Evolutionary conservation across 2,797 vertebrate genomes (phyloP), one percentile per base, ranked within the genome.

Genomic region (Loriculus beryllinus): DNA sequence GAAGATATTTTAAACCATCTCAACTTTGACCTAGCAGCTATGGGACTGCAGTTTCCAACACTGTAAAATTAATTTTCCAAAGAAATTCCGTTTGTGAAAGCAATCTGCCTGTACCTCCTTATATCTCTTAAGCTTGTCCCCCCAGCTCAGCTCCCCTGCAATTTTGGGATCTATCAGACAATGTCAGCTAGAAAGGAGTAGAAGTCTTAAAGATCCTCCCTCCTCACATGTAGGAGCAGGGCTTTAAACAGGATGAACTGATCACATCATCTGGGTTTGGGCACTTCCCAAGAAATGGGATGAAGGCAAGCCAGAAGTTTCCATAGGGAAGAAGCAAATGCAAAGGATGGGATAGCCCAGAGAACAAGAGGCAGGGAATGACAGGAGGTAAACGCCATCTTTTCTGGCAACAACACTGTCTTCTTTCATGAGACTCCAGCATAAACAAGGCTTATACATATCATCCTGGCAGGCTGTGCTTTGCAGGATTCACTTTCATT

Each of bases 11-110:
- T 82, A 88, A 86, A 59, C 2, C 1, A 6, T 57, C 68, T 93
- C 86, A 84, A 28, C 83, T 92, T 93, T 88, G 90, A 95, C 56
- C 81, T n/a, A 57, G 45, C 37, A 85, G 28, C n/a, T 62, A 29
- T 52, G 33, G 26, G 52, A 93, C 15, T 33, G 14, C 33, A 33
- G 26, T 51, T 80, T 79, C 74, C 62, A 26, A 74, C 49, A 68
- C 40, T 64, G 22, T n/a, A 90, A 83, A 75, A 25, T 12, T 84
- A 10, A 7, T 52, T 82, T 84, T 85, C 56, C 63, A 64, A 84
- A 43, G 43, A 59, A 22, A 59, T 26, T 54, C 69, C 13, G 48
- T 84, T 60, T 31, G 42, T 71, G 45, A 68, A 14, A 49, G n/a
- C 4, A 3, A 26, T 80, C 69, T 93, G 18, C 40, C 71, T 35